phyloP scores from a whole-genome alignment of 2,113 vertebrate species.

The Numida meleagris region DNA sequence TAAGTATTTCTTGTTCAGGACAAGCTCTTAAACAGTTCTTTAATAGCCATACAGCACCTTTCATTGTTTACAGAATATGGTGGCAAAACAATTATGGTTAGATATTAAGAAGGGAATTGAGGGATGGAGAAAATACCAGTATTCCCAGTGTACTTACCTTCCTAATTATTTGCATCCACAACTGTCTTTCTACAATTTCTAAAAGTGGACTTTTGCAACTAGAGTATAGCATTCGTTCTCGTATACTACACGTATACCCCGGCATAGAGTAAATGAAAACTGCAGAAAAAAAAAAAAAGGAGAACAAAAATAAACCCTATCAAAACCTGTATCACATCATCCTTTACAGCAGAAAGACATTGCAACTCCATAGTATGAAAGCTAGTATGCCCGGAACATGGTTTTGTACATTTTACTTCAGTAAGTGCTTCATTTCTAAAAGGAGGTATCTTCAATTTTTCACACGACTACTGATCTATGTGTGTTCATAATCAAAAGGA shows the following conservation, averaged over 20 bases:
- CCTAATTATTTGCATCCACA: constrained; percentile 88
- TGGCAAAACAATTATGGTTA: neutral
- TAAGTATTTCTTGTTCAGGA: neutral
- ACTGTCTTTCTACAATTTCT: constrained; percentile 87
- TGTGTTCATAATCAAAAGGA: neutral
- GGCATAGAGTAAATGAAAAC: constrained; percentile 99
- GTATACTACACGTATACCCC: constrained; percentile 94
- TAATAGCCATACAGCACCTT: neutral
- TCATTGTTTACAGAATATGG: neutral
- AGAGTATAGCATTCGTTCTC: constrained; percentile 97
- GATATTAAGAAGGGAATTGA: neutral
- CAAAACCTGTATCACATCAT: neutral
- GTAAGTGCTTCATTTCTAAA: neutral
- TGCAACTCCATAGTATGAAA: neutral
- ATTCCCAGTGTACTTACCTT: constrained; percentile 80
- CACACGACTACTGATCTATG: neutral
- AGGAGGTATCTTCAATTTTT: neutral
- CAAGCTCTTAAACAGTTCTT: neutral
- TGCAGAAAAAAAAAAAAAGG: constrained; percentile 66
- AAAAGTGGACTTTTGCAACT: constrained; percentile 94
- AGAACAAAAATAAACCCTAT: neutral
- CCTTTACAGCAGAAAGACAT: neutral
- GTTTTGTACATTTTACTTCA: neutral
- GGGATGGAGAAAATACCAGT: neutral
- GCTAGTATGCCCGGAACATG: neutral